phyloP scores from a whole-genome alignment of 2,113 vertebrate species.

The Myrmophylax atrothorax region DNA sequence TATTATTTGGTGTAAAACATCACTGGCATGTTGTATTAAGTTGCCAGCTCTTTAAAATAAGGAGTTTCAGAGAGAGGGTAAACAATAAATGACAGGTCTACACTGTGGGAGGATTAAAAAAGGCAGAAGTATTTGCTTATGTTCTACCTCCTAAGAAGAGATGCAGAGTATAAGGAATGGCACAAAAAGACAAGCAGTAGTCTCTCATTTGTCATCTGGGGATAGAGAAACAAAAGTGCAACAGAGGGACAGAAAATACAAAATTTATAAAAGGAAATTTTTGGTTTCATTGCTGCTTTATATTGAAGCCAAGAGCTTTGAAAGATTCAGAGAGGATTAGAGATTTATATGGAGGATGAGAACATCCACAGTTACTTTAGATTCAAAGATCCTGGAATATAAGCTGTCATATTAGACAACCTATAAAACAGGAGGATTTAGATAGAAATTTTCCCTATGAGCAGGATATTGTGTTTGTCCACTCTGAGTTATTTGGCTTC shows the following conservation, averaged over 20 bases:
- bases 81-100: neutral
- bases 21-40: neutral
- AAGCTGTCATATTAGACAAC: neutral
- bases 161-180: neutral
- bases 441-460: neutral
- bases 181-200: neutral
- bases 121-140: neutral
- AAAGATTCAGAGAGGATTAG: slow-evolving; percentile 7
- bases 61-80: neutral
- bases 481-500: neutral
- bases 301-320: neutral
- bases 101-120: neutral
- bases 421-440: neutral
- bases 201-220: neutral
- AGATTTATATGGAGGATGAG: neutral
- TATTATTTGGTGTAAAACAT: neutral
- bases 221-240: neutral
- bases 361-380: neutral
- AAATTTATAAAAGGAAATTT: neutral
- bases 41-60: neutral
- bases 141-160: neutral
- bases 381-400: neutral
- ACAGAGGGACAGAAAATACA: neutral
- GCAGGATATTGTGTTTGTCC: neutral
- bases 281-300: neutral